These are phyloP conservation scores for Enoplosus armatus DNA, from an alignment of 2,797 vertebrate genomes.

Conservation along the genomic window DNA sequence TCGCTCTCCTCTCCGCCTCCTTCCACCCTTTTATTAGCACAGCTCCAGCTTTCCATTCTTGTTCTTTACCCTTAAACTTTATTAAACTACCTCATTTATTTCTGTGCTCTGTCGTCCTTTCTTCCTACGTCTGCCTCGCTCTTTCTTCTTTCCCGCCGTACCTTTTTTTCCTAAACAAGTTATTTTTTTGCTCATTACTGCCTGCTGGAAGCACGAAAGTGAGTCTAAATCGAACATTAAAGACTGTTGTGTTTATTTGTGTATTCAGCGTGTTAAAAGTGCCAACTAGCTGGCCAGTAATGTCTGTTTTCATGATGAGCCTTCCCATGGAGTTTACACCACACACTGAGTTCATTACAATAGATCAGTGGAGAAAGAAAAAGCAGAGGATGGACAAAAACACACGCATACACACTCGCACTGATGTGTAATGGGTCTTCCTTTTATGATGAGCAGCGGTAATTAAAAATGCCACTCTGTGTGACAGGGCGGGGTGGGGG, in stretches of 20 bases:
- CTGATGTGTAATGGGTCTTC: conserved; percentile 52
- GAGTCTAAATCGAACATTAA: conserved; percentile 52
- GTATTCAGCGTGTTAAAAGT: conserved; percentile 41
- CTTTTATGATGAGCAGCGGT: conserved; percentile 72
- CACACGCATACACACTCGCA: conserved; percentile 31
- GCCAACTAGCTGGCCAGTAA: conserved; percentile 33
- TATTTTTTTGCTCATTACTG: conserved; percentile 61
- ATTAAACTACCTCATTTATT: conserved; percentile 43
- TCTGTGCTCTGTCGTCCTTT: background rate
- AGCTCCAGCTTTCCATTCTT: conserved; percentile 1
- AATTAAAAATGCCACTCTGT: conserved; percentile 82
- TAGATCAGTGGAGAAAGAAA: conserved; percentile 49
- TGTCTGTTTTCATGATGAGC: conserved; percentile 57
- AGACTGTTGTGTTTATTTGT: conserved; percentile 53
- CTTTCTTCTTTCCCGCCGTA: background rate
- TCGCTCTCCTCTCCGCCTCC: background rate
- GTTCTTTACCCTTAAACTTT: conserved; percentile 36
- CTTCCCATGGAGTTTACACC: conserved; percentile 53
- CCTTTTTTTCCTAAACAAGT: conserved; percentile 22
- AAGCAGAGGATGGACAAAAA: conserved; percentile 37
- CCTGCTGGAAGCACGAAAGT: conserved; percentile 46
- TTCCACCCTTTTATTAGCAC: conserved; percentile 3
- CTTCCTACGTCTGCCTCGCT: background rate
- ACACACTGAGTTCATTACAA: conserved; percentile 60
- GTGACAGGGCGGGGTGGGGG: conserved; percentile 56